Evolutionary conservation across 2,797 vertebrate species (phyloP).

Genomic region (Coendou prehensilis): DNA sequence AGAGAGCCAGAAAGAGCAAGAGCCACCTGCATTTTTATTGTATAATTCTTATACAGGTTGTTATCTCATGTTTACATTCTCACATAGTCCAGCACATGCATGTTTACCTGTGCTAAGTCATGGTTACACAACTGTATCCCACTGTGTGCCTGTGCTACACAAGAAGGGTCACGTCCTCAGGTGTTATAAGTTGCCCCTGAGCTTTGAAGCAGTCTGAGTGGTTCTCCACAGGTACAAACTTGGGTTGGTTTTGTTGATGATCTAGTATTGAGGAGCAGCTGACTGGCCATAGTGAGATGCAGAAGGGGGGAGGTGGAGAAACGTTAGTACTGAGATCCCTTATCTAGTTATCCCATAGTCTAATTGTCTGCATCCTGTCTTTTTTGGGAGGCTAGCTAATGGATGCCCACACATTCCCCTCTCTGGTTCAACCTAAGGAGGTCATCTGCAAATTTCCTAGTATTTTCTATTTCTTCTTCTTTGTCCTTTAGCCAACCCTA

Average conservation of each 20-base stretch:
- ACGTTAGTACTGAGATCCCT: background rate
- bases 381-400: background rate
- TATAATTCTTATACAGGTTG: no score
- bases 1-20: background rate
- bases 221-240: background rate
- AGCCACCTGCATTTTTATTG: background rate
- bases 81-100: background rate
- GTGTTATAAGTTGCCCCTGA: background rate
- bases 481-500: background rate
- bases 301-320: background rate
- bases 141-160: background rate
- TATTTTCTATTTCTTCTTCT: background rate
- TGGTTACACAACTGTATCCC: background rate
- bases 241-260: background rate
- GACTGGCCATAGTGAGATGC: background rate
- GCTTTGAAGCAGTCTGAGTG: background rate
- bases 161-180: background rate
- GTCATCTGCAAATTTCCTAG: background rate
- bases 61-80: no score
- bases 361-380: background rate
- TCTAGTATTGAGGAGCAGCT: background rate
- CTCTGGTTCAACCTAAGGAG: background rate
- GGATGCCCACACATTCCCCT: background rate
- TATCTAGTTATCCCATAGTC: background rate
- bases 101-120: background rate